Conservation (phyloP, 2,888 invertebrate genomes). For the Tinea semifulvella region DNA sequence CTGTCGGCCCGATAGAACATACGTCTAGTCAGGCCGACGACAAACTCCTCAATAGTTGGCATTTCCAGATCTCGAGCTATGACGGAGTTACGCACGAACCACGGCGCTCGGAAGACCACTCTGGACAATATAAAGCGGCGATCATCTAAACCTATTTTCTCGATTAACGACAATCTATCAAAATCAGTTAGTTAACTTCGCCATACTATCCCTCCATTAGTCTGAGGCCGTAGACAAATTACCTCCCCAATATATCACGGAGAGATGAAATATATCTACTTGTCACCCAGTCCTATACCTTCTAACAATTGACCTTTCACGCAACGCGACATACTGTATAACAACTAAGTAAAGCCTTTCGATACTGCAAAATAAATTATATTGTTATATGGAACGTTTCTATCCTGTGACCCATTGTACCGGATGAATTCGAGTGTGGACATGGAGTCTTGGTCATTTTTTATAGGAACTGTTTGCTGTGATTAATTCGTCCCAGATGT, state of each 20-base stretch:
- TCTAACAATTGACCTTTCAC: slow-evolving; percentile 1
- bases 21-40: no score
- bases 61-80: no score
- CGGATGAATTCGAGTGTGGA: not conserved
- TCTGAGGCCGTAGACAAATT: slow-evolving; percentile 19
- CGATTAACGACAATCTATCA: slow-evolving; percentile 18
- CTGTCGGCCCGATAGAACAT: no score
- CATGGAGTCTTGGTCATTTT: not conserved
- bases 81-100: no score
- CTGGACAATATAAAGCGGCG: no score
- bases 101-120: no score
- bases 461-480: slow-evolving; percentile 1
- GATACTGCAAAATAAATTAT: not conserved
- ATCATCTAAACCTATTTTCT: no score
- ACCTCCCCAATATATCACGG: slow-evolving; percentile 19
- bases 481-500: slow-evolving; percentile 11
- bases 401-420: slow-evolving; percentile 3
- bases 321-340: not conserved
- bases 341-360: not conserved
- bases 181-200: slow-evolving; percentile 21
- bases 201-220: slow-evolving; percentile 20
- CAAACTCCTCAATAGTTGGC: no score
- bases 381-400: not conserved
- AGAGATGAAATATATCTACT: slow-evolving; percentile 19
- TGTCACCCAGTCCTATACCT: slow-evolving; percentile 9